These are phyloP conservation scores for Enteromius mattozi DNA, from an alignment of 2,797 vertebrate genomes.

Conservation along the genomic window DNA sequence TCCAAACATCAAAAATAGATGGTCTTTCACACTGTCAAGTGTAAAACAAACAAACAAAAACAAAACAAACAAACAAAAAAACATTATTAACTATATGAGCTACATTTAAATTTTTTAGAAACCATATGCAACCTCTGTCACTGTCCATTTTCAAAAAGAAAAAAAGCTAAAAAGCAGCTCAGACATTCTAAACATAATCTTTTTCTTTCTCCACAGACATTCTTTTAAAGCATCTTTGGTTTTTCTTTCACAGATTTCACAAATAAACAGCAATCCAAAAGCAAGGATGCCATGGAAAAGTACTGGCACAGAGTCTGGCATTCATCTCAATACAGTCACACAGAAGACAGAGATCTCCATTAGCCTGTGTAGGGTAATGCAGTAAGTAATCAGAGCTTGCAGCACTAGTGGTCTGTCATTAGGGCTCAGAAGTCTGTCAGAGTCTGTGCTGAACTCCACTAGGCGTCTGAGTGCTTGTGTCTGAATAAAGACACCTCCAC, in stretches of 20 bases:
- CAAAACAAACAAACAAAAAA: no score
- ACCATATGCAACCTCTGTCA: neutral
- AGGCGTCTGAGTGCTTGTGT: constrained; percentile 14
- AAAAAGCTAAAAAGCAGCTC: neutral
- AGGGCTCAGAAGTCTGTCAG: constrained; percentile 27
- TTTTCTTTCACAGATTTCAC: constrained; percentile 6
- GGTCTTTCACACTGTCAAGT: neutral
- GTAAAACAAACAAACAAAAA: neutral
- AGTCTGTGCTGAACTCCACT: constrained; percentile 13
- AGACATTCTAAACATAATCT: neutral
- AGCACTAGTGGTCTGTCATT: constrained; percentile 34
- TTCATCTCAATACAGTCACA: constrained; percentile 23
- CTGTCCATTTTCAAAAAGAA: neutral
- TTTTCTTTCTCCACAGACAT: neutral
- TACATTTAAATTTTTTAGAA: neutral
- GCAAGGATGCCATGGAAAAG: constrained; percentile 24
- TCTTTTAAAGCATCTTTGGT: neutral
- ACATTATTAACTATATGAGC: neutral
- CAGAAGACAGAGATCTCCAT: constrained; percentile 34
- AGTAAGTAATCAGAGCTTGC: constrained; percentile 49
- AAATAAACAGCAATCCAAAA: neutral
- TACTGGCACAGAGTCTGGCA: constrained; percentile 4
- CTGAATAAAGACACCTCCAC: constrained; percentile 27
- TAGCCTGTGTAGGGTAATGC: constrained; percentile 34
- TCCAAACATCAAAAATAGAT: neutral